Evolutionary conservation across 1,140 invertebrate genomes (phyloP).

Genomic region (Meloidogyne chitwoodi): DNA sequence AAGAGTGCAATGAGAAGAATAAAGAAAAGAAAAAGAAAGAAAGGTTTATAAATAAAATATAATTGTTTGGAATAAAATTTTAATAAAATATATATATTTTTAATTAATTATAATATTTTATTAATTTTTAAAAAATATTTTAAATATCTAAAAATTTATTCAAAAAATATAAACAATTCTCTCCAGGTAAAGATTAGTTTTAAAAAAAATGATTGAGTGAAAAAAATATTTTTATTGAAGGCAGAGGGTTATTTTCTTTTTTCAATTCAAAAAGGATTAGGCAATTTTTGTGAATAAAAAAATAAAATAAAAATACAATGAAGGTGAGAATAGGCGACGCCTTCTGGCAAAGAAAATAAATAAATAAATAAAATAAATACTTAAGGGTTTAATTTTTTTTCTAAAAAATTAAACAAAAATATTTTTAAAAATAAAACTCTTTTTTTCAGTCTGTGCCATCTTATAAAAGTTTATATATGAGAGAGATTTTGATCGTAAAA

Average conservation of each 20-base stretch:
- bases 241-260: background rate
- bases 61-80: too few species aligned
- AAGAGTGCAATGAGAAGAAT: background rate
- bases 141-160: too few species aligned
- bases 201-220: background rate
- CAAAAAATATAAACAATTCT: too few species aligned
- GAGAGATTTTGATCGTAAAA: too few species aligned
- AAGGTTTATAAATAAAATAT: too few species aligned
- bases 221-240: background rate
- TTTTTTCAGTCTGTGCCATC: background rate
- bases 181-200: background rate
- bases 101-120: too few species aligned
- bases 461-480: too few species aligned
- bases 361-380: too few species aligned
- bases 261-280: slow-evolving; percentile 2
- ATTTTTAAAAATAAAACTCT: background rate
- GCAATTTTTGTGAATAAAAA: background rate
- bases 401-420: background rate
- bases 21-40: background rate
- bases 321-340: background rate
- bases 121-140: too few species aligned
- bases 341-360: background rate
- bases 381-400: background rate
- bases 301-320: background rate
- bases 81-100: too few species aligned